Percentiles rank a stretch among this genome's conserved stretches.
These are phyloP conservation scores for Spinus olivaceus DNA, from an alignment of 2,797 vertebrate genomes.

Conservation along the genomic window DNA sequence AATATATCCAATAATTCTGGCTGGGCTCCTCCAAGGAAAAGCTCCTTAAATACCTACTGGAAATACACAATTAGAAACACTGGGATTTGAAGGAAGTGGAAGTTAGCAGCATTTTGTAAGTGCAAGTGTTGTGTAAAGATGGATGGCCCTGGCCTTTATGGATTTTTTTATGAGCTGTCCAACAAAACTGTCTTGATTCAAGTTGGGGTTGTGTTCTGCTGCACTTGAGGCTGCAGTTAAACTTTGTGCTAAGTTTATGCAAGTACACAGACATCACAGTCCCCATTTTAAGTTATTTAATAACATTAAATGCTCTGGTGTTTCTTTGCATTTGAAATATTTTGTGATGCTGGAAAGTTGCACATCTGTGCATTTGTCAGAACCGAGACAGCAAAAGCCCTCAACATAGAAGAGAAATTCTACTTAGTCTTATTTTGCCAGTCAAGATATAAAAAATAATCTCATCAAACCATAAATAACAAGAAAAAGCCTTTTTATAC, in stretches of 20 bases:
- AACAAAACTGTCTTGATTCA: background rate
- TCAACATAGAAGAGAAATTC: background rate
- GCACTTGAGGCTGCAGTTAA: background rate
- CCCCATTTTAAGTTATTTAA: background rate
- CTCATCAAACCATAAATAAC: background rate
- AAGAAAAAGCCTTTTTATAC: background rate
- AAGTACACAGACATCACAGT: background rate
- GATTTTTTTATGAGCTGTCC: background rate
- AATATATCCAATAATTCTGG: background rate
- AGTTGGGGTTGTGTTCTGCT: background rate
- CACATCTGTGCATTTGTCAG: background rate
- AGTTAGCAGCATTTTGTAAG: background rate
- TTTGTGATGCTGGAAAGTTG: background rate
- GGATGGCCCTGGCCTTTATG: background rate
- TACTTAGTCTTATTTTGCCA: background rate
- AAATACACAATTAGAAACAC: background rate
- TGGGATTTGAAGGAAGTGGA: background rate
- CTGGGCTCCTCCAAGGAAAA: background rate
- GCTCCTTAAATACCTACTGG: background rate
- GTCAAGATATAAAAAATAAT: background rate
- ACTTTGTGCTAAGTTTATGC: background rate
- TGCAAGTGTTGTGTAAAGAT: background rate
- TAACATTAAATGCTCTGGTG: background rate
- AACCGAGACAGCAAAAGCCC: background rate
- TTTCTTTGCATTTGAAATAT: background rate